Conservation (phyloP, 2,888 invertebrate genomes). For the Monoplex corrugatus region DNA sequence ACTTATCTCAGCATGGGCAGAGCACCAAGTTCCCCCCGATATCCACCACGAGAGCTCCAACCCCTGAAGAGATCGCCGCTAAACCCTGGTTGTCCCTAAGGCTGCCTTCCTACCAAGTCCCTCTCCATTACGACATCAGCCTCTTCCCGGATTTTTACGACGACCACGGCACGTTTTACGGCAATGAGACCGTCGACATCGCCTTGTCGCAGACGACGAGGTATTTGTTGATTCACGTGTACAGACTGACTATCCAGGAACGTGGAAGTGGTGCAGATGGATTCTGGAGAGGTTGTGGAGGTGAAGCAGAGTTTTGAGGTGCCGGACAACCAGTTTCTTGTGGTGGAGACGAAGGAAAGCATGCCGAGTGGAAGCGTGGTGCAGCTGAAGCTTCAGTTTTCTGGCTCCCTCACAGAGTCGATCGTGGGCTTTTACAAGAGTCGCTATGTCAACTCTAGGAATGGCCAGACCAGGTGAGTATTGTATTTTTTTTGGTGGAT, state of each 20-base stretch:
- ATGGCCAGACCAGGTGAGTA: constrained; percentile 72
- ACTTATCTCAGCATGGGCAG: no score
- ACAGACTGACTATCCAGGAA: constrained; percentile 84
- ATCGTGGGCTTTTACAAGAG: constrained; percentile 90
- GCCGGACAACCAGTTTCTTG: constrained; percentile 82
- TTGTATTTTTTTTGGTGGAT: background rate
- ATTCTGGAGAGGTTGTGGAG: constrained; percentile 56
- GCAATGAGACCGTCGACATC: constrained; percentile 78
- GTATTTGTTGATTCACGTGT: constrained; percentile 83
- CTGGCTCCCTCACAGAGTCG: constrained; percentile 86
- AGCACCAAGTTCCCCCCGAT: constrained; percentile 2
- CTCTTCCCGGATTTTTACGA: constrained; percentile 86
- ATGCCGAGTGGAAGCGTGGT: constrained; percentile 67
- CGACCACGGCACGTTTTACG: constrained; percentile 80
- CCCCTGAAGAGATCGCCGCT: constrained; percentile 54
- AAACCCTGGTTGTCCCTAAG: constrained; percentile 82
- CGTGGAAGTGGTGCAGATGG: constrained; percentile 76
- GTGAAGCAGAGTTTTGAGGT: constrained; percentile 78
- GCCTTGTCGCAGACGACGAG: constrained; percentile 76
- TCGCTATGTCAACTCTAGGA: constrained; percentile 82
- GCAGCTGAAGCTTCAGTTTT: constrained; percentile 85
- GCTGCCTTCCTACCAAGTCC: constrained; percentile 85
- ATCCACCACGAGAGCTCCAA: constrained; percentile 45
- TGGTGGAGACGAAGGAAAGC: constrained; percentile 74
- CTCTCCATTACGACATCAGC: constrained; percentile 87